Percentiles rank a stretch among this genome's conserved stretches.
Conservation (phyloP, 2,888 invertebrate species). For the Catocala fraxini region DNA sequence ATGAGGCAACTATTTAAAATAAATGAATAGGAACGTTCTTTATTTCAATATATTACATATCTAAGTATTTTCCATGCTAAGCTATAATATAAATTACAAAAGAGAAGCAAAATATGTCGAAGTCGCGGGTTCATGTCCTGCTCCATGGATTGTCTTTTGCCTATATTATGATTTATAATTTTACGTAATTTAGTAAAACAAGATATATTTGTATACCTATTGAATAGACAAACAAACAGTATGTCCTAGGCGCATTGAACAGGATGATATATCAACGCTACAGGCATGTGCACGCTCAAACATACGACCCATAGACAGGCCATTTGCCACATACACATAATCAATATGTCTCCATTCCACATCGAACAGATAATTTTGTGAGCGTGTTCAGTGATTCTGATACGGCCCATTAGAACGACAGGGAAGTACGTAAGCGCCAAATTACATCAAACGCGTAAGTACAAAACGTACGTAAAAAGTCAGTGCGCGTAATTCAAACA, state of each 20-base stretch:
- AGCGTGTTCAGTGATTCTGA: slow-evolving; percentile 35
- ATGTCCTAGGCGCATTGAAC: neutral
- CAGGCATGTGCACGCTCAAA: neutral
- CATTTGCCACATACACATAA: slow-evolving; percentile 16
- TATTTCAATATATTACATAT: no score
- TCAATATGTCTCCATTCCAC: slow-evolving; percentile 21
- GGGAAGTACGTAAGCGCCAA: slow-evolving; percentile 22
- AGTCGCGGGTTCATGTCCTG: no score
- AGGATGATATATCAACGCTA: neutral
- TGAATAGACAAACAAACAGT: neutral
- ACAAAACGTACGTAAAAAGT: slow-evolving; percentile 57
- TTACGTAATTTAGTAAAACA: no score
- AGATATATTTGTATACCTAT: neutral
- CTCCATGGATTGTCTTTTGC: no score
- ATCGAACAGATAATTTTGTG: slow-evolving; percentile 30
- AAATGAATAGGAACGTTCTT: no score
- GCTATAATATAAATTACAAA: no score
- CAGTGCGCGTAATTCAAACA: slow-evolving; percentile 71
- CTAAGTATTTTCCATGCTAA: no score
- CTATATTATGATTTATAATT: no score
- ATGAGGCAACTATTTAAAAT: no score
- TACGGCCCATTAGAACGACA: slow-evolving; percentile 43
- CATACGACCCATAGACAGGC: slow-evolving; percentile 2
- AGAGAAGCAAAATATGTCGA: no score
- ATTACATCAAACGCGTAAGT: slow-evolving; percentile 42